Evolutionary conservation across 2,113 vertebrate genomes (phyloP).

Genomic region (Galeopterus variegatus): DNA sequence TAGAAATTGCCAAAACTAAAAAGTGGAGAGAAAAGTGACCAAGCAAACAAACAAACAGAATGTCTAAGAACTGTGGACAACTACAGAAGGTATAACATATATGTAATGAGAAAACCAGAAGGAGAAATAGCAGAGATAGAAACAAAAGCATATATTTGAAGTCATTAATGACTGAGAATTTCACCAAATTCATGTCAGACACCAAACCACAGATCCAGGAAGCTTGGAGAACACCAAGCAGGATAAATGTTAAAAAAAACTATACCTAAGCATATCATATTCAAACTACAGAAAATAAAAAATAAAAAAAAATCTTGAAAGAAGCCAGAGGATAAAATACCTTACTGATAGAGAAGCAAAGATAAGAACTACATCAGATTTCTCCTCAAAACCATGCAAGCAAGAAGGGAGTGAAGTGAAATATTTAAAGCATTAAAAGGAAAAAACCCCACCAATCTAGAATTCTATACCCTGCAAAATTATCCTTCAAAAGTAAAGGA

Average conservation of each 20-base stretch:
- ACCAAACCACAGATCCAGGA: background rate
- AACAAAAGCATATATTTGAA: background rate
- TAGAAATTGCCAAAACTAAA: background rate
- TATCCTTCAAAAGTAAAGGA: background rate
- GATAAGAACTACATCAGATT: background rate
- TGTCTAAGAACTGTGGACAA: background rate
- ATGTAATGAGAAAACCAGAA: background rate
- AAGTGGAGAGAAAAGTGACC: background rate
- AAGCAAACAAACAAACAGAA: background rate
- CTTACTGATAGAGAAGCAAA: background rate
- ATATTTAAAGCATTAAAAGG: background rate
- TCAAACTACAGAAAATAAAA: background rate
- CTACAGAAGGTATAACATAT: background rate
- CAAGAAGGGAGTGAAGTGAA: background rate
- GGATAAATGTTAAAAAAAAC: background rate
- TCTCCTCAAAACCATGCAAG: background rate
- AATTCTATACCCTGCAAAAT: background rate
- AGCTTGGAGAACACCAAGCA: background rate
- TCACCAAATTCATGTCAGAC: background rate
- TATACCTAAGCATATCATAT: background rate
- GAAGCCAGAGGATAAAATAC: background rate
- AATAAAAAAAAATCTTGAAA: background rate
- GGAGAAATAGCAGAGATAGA: background rate
- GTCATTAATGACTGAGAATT: background rate
- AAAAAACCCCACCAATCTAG: background rate